A percentile compares a stretch with the other conserved stretches of the same genome.
Conservation (phyloP, 2,113 vertebrate genomes). For the Pteronura brasiliensis region DNA sequence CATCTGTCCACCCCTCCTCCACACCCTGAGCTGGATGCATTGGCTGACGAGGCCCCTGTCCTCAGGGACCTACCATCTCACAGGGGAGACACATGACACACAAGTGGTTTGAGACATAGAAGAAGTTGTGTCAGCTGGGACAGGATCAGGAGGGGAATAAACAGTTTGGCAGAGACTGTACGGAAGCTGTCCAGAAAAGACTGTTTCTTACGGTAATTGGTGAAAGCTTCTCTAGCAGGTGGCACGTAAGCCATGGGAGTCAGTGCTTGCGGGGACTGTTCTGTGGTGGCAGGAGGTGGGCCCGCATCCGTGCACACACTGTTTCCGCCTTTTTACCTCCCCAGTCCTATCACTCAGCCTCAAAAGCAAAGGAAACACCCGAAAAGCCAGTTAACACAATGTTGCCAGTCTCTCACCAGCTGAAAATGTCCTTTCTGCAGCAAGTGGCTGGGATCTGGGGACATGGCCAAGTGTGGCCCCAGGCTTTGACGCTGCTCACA, state of each 20-base stretch:
- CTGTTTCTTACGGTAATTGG: fast-evolving
- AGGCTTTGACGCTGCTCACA: too few relatives aligned
- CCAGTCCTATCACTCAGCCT: not conserved
- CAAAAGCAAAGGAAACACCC: not conserved
- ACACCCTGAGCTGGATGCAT: not conserved
- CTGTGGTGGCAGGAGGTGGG: not conserved
- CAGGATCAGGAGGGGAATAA: not conserved
- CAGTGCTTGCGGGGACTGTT: too few relatives aligned
- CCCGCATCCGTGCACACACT: not conserved
- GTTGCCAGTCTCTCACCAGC: not conserved
- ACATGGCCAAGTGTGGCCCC: not conserved
- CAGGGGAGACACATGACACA: not conserved
- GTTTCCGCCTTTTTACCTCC: not conserved
- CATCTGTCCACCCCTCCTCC: not conserved
- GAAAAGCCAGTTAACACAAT: not conserved
- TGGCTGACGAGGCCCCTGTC: not conserved
- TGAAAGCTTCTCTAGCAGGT: not conserved
- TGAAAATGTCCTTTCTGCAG: not conserved
- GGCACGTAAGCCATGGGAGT: too few relatives aligned
- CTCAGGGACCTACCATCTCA: not conserved
- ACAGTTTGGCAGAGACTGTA: not conserved
- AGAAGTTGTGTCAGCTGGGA: not conserved
- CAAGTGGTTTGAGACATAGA: not conserved
- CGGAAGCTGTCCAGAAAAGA: not conserved
- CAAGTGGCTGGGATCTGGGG: too few relatives aligned